Evolutionary conservation across 2,888 invertebrate species (phyloP).

Genomic region (Platycheirus albimanus): DNA sequence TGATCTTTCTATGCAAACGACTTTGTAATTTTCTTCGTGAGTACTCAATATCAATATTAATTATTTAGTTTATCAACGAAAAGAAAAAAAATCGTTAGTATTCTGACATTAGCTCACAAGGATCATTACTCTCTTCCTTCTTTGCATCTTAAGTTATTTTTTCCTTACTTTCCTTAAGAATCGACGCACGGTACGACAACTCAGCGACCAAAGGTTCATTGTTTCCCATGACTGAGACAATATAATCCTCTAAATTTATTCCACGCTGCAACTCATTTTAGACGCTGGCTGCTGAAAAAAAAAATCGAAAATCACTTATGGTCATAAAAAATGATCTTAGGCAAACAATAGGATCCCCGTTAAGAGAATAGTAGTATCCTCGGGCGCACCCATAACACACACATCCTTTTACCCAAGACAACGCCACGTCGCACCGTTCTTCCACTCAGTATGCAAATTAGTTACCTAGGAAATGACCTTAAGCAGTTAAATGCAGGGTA

Average conservation of each 20-base stretch:
- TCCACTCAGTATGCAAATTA: constrained; percentile 68
- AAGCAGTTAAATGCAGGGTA: constrained; percentile 66
- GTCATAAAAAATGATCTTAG: constrained; percentile 73
- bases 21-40: constrained; percentile 1
- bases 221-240: constrained; percentile 73
- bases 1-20: constrained; percentile 68
- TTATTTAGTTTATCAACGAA: constrained; percentile 52
- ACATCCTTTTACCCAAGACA: constrained; percentile 14
- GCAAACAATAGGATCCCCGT: constrained; percentile 72
- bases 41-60: constrained; percentile 71
- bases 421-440: constrained; percentile 17
- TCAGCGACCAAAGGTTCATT: constrained; percentile 46
- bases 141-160: constrained; percentile 32
- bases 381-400: constrained; percentile 42
- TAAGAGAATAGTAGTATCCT: constrained; percentile 54
- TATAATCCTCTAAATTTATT: constrained; percentile 75
- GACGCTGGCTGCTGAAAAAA: constrained; percentile 54
- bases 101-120: constrained; percentile 46
- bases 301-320: constrained; percentile 72
- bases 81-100: constrained; percentile 41
- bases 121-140: constrained; percentile 62
- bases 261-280: constrained; percentile 72
- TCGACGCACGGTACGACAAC: constrained; percentile 7
- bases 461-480: constrained; percentile 65
- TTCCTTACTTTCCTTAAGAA: constrained; percentile 4